A percentile compares a stretch with the other conserved stretches of the same genome.
These are phyloP conservation scores for Drosophila subquinaria DNA, from an alignment of 2,888 invertebrate genomes.

Conservation along the genomic window DNA sequence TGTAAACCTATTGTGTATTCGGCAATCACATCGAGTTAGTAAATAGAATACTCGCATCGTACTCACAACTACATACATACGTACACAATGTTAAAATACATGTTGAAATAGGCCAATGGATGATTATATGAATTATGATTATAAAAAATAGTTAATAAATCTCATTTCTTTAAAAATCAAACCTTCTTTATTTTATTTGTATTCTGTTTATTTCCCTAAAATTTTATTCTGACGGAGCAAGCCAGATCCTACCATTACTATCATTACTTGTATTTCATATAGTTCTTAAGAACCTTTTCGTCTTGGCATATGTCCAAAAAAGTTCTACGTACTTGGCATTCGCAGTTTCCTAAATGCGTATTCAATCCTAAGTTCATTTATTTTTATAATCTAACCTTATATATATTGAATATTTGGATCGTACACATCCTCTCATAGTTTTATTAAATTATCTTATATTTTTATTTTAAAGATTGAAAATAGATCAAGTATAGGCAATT, in stretches of 20 bases:
- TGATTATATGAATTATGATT: slow-evolving; percentile 1
- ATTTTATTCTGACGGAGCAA: neutral
- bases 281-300: neutral
- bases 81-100: neutral
- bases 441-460: neutral
- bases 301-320: too few species aligned
- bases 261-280: neutral
- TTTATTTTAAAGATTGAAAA: neutral
- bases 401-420: neutral
- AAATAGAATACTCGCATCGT: slow-evolving; percentile 26
- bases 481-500: neutral
- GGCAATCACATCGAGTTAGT: slow-evolving; percentile 46
- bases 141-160: neutral
- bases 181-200: too few species aligned
- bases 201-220: neutral
- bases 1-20: slow-evolving; percentile 80
- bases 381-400: neutral
- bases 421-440: neutral
- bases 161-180: neutral
- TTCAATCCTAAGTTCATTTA: too few species aligned
- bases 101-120: slow-evolving; percentile 8
- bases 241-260: neutral
- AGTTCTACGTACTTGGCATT: too few species aligned
- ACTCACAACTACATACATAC: slow-evolving; percentile 1
- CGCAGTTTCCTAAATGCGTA: too few species aligned